These are phyloP conservation scores for Dinocampus coccinellae DNA, from an alignment of 2,888 invertebrate species.

Conservation along the genomic window DNA sequence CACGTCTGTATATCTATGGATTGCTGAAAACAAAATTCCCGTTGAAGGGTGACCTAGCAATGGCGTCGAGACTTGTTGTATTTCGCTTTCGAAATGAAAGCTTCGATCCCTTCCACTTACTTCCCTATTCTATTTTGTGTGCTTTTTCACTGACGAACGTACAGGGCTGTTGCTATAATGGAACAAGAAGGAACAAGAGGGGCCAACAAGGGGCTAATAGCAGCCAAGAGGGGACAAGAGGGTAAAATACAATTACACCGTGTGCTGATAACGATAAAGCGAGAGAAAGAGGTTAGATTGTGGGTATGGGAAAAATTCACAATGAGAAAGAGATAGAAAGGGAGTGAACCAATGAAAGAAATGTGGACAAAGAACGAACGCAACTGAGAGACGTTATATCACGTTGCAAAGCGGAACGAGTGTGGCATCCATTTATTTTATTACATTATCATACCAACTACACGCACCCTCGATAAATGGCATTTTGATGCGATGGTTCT, in stretches of 20 bases:
- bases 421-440: slow-evolving; percentile 68
- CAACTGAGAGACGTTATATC: slow-evolving; percentile 16
- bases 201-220: too few relatives aligned
- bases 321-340: slow-evolving; percentile 9
- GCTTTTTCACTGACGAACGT: background rate
- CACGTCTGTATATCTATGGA: background rate
- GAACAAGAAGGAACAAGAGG: too few relatives aligned
- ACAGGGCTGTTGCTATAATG: too few relatives aligned
- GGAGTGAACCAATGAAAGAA: slow-evolving; percentile 22
- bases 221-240: background rate
- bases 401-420: slow-evolving; percentile 45
- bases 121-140: slow-evolving; percentile 35
- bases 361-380: slow-evolving; percentile 27
- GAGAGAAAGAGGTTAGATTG: slow-evolving; percentile 29
- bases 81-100: slow-evolving; percentile 64
- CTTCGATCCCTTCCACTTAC: slow-evolving; percentile 38
- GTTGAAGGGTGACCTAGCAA: slow-evolving; percentile 66
- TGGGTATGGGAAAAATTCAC: background rate
- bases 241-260: background rate
- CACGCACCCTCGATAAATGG: slow-evolving; percentile 64
- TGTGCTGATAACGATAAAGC: background rate
- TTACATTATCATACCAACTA: slow-evolving; percentile 70
- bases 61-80: slow-evolving; percentile 69
- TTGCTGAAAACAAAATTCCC: slow-evolving; percentile 57
- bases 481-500: slow-evolving; percentile 64